Conservation (phyloP, 2,113 vertebrate genomes). For the Pimephales promelas region DNA sequence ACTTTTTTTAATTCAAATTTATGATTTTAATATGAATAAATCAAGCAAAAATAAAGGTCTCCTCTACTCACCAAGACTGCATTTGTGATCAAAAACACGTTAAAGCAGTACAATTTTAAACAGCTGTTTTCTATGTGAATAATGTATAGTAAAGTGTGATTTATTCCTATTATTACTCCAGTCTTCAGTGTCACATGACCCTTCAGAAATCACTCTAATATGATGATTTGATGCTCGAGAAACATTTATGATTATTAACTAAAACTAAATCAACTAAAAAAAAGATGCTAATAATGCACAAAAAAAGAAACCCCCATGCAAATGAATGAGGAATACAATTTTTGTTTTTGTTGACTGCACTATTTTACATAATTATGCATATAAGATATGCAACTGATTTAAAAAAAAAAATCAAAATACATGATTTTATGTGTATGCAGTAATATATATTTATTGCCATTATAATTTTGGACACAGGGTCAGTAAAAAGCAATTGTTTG, state of each 20-base stretch:
- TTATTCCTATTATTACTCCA: not conserved
- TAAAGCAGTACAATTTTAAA: too few species aligned
- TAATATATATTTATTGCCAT: not conserved
- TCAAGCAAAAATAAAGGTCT: not conserved
- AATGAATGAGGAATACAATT: not conserved
- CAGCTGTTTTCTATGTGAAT: not conserved
- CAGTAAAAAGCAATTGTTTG: constrained; percentile 3
- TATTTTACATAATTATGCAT: not conserved
- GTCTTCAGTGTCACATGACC: not conserved
- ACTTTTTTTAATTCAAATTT: too few species aligned
- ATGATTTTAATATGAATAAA: not conserved
- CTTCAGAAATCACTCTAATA: not conserved
- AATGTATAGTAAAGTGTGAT: not conserved
- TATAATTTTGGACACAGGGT: not conserved
- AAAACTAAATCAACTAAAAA: not conserved
- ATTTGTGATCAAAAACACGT: too few species aligned
- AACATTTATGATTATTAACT: not conserved
- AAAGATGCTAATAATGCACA: not conserved
- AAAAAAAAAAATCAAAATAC: not conserved
- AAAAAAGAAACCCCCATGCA: not conserved
- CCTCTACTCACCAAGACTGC: too few species aligned
- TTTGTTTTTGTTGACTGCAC: not conserved
- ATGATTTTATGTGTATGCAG: not conserved
- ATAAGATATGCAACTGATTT: not conserved
- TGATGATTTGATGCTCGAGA: not conserved